Evolutionary conservation across 2,797 vertebrate species (phyloP).

Genomic region (Chaenodraco wilsoni): DNA sequence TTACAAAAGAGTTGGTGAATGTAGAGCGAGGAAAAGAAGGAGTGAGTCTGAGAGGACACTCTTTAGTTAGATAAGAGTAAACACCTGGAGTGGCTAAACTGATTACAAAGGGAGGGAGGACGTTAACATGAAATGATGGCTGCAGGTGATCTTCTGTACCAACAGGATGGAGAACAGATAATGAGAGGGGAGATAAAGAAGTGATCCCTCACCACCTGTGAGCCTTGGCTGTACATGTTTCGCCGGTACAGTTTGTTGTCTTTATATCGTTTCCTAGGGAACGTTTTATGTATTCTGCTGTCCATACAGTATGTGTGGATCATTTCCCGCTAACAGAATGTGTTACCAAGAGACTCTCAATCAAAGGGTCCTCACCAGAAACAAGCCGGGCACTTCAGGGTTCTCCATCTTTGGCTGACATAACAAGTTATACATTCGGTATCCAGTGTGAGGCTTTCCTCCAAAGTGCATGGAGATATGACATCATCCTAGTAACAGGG

Average conservation of each 20-base stretch:
- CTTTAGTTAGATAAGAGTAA: constrained; percentile 50
- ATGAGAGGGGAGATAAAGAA: constrained; percentile 45
- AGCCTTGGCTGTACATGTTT: constrained; percentile 88
- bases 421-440: neutral
- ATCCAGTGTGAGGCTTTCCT: constrained; percentile 1
- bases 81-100: constrained; percentile 61
- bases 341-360: constrained; percentile 72
- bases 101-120: constrained; percentile 62
- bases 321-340: constrained; percentile 89
- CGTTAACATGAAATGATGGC: constrained; percentile 55
- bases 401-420: constrained; percentile 2
- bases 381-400: constrained; percentile 42
- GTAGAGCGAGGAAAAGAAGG: constrained; percentile 37
- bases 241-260: constrained; percentile 87
- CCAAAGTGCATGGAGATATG: neutral
- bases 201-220: constrained; percentile 46
- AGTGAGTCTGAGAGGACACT: constrained; percentile 39
- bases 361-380: constrained; percentile 64
- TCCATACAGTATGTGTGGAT: constrained; percentile 91
- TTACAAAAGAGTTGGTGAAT: constrained; percentile 44
- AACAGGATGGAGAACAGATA: constrained; percentile 53
- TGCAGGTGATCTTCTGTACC: constrained; percentile 58
- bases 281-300: constrained; percentile 90
- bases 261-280: constrained; percentile 95
- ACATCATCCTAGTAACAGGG: constrained; percentile 19